Evolutionary conservation across 2,888 invertebrate genomes (phyloP).

Genomic region (Mallateleia sp.): DNA sequence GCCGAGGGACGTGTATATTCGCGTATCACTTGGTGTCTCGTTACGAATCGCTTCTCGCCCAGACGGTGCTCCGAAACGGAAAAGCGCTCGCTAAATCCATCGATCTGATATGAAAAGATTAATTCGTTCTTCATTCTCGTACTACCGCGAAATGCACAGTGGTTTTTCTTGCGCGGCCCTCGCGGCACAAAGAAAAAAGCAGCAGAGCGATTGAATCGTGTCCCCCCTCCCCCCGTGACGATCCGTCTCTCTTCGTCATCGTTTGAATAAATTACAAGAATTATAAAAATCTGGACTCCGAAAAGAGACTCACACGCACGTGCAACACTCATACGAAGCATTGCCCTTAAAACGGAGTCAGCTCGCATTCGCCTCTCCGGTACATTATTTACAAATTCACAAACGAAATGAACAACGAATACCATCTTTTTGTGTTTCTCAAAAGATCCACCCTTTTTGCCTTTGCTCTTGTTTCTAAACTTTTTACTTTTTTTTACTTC

Average conservation of each 20-base stretch:
- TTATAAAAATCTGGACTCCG: conserved; percentile 76
- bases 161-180: neutral
- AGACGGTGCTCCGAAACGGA: conserved; percentile 18
- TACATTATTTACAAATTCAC: conserved; percentile 53
- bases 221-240: conserved; percentile 61
- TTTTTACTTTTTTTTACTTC: conserved; percentile 58
- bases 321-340: conserved; percentile 41
- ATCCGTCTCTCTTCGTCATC: conserved; percentile 50
- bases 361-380: conserved; percentile 20
- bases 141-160: neutral
- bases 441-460: conserved; percentile 13
- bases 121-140: neutral
- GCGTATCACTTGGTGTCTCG: conserved; percentile 50
- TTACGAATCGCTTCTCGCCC: conserved; percentile 35
- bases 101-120: conserved; percentile 48
- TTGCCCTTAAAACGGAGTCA: conserved; percentile 47
- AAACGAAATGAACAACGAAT: conserved; percentile 71
- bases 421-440: conserved; percentile 54
- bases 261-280: conserved; percentile 78
- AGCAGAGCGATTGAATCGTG: conserved; percentile 44
- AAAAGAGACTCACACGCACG: conserved; percentile 61
- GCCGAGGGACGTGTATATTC: conserved; percentile 55
- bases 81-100: conserved; percentile 28
- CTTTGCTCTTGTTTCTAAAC: neutral
- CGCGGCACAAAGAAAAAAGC: neutral